phyloP scores from a whole-genome alignment of 2,888 invertebrate genomes.

The Brenthis ino region DNA sequence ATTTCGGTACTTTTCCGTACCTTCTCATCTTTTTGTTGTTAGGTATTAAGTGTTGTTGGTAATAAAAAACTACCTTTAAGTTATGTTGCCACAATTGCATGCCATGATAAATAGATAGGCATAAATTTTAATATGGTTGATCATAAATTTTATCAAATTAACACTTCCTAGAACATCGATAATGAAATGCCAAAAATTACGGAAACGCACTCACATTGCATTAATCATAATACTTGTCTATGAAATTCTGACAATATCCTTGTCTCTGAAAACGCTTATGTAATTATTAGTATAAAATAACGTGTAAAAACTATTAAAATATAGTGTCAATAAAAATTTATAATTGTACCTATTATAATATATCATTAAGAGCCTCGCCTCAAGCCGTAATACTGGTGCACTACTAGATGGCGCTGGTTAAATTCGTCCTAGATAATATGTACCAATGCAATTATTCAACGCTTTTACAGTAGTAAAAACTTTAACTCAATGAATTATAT shows the following conservation, averaged over 20 bases:
- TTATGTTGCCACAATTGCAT: too few species aligned
- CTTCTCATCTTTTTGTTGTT: too few species aligned
- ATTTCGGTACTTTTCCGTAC: too few species aligned
- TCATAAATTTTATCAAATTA: neutral
- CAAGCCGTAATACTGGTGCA: conserved; percentile 12
- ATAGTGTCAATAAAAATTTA: conserved; percentile 33
- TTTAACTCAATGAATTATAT: neutral
- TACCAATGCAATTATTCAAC: neutral
- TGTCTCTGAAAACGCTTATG: conserved; percentile 11
- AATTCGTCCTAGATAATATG: conserved; percentile 44
- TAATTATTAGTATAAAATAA: conserved; percentile 34
- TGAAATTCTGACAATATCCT: conserved; percentile 4
- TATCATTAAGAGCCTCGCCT: conserved; percentile 30
- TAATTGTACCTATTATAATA: neutral
- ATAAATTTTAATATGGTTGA: too few species aligned
- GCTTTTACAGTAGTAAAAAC: neutral
- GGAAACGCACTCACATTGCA: neutral
- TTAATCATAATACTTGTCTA: neutral
- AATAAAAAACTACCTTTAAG: too few species aligned
- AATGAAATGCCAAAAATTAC: neutral
- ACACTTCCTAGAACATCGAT: neutral
- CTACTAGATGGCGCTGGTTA: conserved; percentile 50
- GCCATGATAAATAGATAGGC: neutral
- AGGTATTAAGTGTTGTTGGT: too few species aligned
- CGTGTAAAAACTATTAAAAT: conserved; percentile 41